Evolutionary conservation across 2,113 vertebrate genomes (phyloP).

Genomic region (Dicaeum eximium): DNA sequence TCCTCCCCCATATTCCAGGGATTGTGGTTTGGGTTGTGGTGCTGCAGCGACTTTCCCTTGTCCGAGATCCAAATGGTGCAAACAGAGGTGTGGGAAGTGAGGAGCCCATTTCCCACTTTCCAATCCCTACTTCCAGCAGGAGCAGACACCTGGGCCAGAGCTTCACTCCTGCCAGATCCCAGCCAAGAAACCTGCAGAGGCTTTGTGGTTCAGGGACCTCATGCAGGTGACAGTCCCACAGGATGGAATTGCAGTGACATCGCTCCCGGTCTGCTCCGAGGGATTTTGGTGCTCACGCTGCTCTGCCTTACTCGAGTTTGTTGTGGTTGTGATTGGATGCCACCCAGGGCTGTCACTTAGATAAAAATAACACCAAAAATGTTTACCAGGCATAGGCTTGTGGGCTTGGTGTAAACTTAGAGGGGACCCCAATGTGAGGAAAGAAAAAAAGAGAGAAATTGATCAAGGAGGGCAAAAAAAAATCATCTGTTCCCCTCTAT

Average conservation of each 20-base stretch:
- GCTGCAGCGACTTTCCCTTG: rapidly evolving
- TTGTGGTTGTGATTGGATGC: neutral
- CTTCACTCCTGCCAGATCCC: neutral
- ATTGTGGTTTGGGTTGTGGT: neutral
- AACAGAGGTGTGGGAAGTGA: neutral
- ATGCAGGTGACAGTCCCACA: neutral
- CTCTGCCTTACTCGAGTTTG: neutral
- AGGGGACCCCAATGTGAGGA: neutral
- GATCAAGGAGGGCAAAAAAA: neutral
- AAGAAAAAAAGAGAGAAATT: neutral
- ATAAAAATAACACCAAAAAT: neutral
- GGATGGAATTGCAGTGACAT: neutral
- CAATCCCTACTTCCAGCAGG: neutral
- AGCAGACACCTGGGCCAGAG: neutral
- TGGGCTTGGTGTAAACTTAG: neutral
- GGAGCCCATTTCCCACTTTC: neutral
- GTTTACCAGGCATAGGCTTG: neutral
- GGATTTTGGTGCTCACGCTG: rapidly evolving
- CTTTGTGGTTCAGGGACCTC: neutral
- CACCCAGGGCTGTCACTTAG: neutral
- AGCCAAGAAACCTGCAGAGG: neutral
- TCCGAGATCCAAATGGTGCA: neutral
- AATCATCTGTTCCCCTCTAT: neutral
- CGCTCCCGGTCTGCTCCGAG: rapidly evolving
- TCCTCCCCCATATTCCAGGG: rapidly evolving